Percentiles rank a stretch among this genome's conserved stretches.
Evolutionary conservation across 2,888 invertebrate species (phyloP).

Genomic region (Lycophotia porphyrea): DNA sequence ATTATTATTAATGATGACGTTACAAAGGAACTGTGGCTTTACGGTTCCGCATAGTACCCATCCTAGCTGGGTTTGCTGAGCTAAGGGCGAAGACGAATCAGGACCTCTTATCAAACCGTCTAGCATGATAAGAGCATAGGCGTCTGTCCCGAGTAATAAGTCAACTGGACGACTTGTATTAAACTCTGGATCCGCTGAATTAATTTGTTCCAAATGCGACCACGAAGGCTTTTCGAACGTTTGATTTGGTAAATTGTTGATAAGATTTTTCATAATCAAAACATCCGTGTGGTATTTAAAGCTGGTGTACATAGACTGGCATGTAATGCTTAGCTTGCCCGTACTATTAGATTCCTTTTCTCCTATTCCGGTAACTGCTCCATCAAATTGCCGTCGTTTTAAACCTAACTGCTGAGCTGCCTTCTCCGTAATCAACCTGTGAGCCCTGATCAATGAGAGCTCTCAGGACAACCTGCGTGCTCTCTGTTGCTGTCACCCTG

Average conservation of each 20-base stretch:
- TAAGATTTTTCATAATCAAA: too few species aligned
- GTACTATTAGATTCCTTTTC: conserved; percentile 1
- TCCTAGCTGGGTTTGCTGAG: conserved; percentile 4
- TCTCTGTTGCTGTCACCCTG: background rate
- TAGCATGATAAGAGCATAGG: conserved; percentile 8
- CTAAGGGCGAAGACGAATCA: background rate
- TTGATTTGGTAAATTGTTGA: too few species aligned
- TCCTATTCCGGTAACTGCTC: background rate
- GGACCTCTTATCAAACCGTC: background rate
- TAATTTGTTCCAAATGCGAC: background rate
- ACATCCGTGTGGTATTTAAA: too few species aligned
- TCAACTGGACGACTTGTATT: background rate
- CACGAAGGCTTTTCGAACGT: too few species aligned
- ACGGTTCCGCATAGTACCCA: background rate
- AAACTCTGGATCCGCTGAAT: conserved; percentile 2
- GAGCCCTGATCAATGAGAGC: conserved; percentile 14
- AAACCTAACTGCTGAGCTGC: background rate
- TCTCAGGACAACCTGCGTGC: background rate
- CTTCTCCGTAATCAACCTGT: conserved; percentile 4
- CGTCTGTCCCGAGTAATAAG: conserved; percentile 9
- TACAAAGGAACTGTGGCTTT: conserved; percentile 1
- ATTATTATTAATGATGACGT: background rate
- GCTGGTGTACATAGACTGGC: background rate
- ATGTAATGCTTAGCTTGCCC: conserved; percentile 4
- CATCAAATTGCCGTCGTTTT: conserved; percentile 8